These are phyloP conservation scores for Ceryle rudis DNA, from an alignment of 2,797 vertebrate species.

Conservation along the genomic window DNA sequence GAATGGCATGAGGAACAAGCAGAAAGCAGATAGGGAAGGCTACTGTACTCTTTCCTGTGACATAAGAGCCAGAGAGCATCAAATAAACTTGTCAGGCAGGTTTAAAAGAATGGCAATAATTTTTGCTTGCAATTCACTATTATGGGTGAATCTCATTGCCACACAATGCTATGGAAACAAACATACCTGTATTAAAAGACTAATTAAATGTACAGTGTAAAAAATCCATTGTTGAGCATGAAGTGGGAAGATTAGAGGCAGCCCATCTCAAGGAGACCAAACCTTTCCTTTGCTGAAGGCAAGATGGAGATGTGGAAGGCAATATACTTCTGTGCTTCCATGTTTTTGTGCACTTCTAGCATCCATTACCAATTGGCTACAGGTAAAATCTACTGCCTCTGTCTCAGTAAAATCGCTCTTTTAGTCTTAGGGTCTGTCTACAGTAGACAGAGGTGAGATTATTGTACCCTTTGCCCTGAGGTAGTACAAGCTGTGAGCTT, in stretches of 20 bases:
- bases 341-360: not conserved
- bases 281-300: not conserved
- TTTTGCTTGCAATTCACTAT: not conserved
- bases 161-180: not conserved
- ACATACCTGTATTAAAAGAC: not conserved
- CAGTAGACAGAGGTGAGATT: not conserved
- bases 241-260: not conserved
- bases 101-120: not conserved
- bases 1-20: not conserved
- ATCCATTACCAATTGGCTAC: not conserved
- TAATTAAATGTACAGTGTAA: not conserved
- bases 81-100: not conserved
- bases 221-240: not conserved
- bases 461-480: not conserved
- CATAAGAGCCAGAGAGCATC: not conserved
- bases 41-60: not conserved
- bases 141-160: not conserved
- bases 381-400: not conserved
- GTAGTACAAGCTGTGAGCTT: not conserved
- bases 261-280: not conserved
- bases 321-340: not conserved
- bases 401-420: not conserved
- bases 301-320: not conserved
- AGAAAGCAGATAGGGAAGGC: not conserved
- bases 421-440: not conserved